Base-by-base conservation (phyloP, 2,888 invertebrate species). In the Thera obeliscata region DNA sequence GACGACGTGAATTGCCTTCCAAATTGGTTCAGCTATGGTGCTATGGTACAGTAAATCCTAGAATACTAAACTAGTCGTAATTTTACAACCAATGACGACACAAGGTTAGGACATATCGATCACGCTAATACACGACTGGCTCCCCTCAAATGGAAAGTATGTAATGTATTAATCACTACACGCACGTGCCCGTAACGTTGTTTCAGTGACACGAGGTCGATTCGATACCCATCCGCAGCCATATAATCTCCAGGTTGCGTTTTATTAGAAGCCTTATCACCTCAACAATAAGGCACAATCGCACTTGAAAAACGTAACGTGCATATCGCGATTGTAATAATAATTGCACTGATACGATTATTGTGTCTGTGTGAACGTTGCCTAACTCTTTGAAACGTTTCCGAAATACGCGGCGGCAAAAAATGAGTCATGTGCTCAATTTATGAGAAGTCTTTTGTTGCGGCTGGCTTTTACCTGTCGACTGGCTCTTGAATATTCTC, bases 191-290 rank as follows among this genome's bases (percentile, higher is more conserved):
- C 76, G 70, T 87, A 87, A 86, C 82, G 87, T 86, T 86, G 87
- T 87, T 88, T 84, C 86, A 86, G 83, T 88, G 88, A 89, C 88
- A 86, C 80, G 81, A 77, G 73, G 80, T 82, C 78, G 83, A 88
- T 86, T 88, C 88, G 85, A 89, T 87, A 86, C 85, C 78, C 82
- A 84, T 81, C 79, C 79, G 77, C 89, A 90, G 89, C 91, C 91
- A 86, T 91, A 90, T 81, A 90, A 90, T 82, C 75, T 78, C 82
- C 78, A 77, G 76, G 76, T 46, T 9, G 43, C 9, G 43, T 80
- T 75, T 22, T 69, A 89, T 81, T 87, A 72, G 87, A 89, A 90
- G 87, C 89, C 90, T 81, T 91, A 90, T 80, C 73, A 73, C 76
- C 76, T 68, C 73, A 76, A 79, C 75, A 83, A 87, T 83, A 87